phyloP scores from a whole-genome alignment of 2,113 vertebrate genomes.

The Carassius gibelio region DNA sequence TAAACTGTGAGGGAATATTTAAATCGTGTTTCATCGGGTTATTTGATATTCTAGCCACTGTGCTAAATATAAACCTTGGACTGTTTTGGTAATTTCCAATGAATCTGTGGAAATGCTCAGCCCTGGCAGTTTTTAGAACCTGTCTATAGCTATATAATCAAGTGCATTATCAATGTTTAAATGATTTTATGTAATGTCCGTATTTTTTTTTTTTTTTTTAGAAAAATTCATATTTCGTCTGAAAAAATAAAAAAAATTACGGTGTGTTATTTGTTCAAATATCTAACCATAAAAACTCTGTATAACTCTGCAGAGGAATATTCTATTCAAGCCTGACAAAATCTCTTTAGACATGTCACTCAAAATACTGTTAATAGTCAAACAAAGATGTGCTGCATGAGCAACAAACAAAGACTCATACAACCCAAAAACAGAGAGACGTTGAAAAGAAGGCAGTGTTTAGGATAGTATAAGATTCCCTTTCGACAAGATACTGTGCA shows the following conservation, averaged over 20 bases:
- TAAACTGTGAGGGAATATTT: too few relatives aligned
- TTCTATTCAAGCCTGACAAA: not conserved
- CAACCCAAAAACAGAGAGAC: not conserved
- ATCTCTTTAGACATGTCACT: constrained; percentile 34
- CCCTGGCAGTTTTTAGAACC: too few relatives aligned
- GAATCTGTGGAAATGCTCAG: too few relatives aligned
- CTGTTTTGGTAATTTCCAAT: too few relatives aligned
- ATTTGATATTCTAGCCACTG: too few relatives aligned
- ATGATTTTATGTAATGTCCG: not conserved
- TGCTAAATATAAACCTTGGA: too few relatives aligned
- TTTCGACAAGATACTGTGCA: constrained; percentile 58
- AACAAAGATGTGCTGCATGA: constrained; percentile 9
- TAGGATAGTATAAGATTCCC: constrained; percentile 55
- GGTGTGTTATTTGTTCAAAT: too few relatives aligned
- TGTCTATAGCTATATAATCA: too few relatives aligned
- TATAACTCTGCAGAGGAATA: not conserved
- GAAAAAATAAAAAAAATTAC: not conserved
- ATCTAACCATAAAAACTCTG: not conserved
- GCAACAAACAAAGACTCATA: constrained; percentile 16
- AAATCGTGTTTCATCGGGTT: too few relatives aligned
- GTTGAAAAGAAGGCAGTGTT: constrained; percentile 9
- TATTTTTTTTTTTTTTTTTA: too few relatives aligned
- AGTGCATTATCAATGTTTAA: too few relatives aligned
- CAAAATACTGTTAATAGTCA: constrained; percentile 20
- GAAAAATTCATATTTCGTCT: not conserved